Evolutionary conservation across 2,888 invertebrate species (phyloP), one percentile per base, ranked within the genome.

Genomic region (Nomada ruficornis): DNA sequence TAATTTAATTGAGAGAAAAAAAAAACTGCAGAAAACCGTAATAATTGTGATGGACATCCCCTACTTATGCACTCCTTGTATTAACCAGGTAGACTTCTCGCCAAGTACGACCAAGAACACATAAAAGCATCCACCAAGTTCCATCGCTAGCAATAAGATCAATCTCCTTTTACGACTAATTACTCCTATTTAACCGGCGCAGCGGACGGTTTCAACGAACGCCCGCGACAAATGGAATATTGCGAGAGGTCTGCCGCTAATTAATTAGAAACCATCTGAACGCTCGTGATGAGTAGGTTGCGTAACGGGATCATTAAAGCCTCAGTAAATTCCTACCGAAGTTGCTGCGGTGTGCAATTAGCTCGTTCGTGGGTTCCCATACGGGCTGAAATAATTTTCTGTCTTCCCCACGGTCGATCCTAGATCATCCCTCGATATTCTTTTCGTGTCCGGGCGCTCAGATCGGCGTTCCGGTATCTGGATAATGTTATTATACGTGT

Each of bases 261-360:
- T 91, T 92, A 91, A 92, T 91, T 91, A 91, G 85, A 86, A 83
- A 83, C 87, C 87, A 86, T 90, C 85, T 80, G 81, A 83, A 87
- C 86, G 84, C 86, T 81, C 72, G 87, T 91, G 91, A 92, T 91
- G 90, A 92, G 91, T 91, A 88, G 90, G 85, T 86, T 80, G 83
- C 80, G 88, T 91, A 90, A 83, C 89, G 85, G 86, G 89, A 91
- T 91, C 91, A 91, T 90, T 91, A 90, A 89, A 86, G 89, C 79
- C 86, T 86, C 83, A 78, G 87, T 86, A 83, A 87, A 89, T 86
- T 86, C 83, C 80, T 76, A 82, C 80, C 84, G 77, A 84, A 88
- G 82, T 85, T 86, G 70, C 77, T 80, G 82, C 78, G 77, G 82
- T 80, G 77, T 83, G 84, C 86, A 90, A 89, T 90, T 88, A 88